Evolutionary conservation across 2,888 invertebrate genomes (phyloP).

Genomic region (Lithodes maja): DNA sequence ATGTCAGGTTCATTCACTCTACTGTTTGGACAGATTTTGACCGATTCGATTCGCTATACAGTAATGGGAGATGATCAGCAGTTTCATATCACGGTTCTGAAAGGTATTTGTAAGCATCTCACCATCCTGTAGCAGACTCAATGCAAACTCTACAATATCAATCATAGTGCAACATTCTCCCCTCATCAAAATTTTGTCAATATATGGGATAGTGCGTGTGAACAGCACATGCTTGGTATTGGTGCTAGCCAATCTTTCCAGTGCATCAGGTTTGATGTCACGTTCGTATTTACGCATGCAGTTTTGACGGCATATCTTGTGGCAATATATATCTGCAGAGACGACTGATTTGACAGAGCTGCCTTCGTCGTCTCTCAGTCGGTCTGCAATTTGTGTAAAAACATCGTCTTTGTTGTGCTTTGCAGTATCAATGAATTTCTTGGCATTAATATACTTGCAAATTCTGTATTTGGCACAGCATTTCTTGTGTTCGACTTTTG

Average conservation of each 20-base stretch:
- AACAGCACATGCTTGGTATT: slow-evolving; percentile 16
- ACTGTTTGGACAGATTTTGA: background rate
- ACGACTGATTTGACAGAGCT: background rate
- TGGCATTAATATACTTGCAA: background rate
- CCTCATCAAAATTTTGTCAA: background rate
- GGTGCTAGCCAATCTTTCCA: background rate
- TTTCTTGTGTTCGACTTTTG: background rate
- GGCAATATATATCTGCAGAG: background rate
- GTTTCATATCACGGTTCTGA: slow-evolving; percentile 22
- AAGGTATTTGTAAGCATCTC: background rate
- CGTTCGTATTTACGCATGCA: background rate
- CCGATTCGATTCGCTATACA: background rate
- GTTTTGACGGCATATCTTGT: background rate
- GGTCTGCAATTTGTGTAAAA: background rate
- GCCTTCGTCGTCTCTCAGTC: background rate
- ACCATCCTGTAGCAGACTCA: background rate
- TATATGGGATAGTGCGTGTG: background rate
- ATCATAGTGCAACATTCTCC: background rate
- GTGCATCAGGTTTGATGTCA: background rate
- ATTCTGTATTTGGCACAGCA: background rate
- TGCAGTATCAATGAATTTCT: background rate
- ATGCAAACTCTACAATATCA: background rate
- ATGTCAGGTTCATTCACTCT: slow-evolving; percentile 11
- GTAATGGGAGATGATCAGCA: background rate
- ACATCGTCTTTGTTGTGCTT: slow-evolving; percentile 12